Evolutionary conservation across 2,797 vertebrate species (phyloP), one percentile per base, ranked within the genome.

Genomic region (Zenarchopterus dispar): DNA sequence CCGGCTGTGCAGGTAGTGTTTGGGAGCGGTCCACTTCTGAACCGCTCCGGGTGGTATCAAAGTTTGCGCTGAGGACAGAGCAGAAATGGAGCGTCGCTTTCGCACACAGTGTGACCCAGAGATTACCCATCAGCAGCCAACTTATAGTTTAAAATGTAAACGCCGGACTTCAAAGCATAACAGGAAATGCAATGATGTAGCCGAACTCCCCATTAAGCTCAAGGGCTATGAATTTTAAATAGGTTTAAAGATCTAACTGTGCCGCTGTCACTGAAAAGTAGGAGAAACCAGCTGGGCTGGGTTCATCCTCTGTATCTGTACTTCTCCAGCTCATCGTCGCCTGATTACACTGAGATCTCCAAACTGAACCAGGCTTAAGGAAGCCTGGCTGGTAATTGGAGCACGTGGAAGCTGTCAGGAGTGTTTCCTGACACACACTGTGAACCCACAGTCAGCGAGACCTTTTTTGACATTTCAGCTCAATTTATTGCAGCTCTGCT

Each of bases 271-370:
- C 28, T 75, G 42, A 56, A 58, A 59, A 71, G 56, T 60, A 78
- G 62, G 70, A 33, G 47, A 59, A 54, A 47, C 48, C 47, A 21
- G 39, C 18, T 10, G 26, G 31, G 56, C 52, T 16, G 33, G 47
- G 46, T 73, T 75, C 46, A 52, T 77, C 56, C 66, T 76, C 36
- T 75, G 33, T 48, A 31, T 46, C 18, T 60, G 53, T 51, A 62
- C 33, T 36, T 10, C 33, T 36, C 33, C 33, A 66, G 66, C 62
- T 60, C 58, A 79, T 81, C 75, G 64, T 67, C 66, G 56, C 77
- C 62, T 80, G 62, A 89, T 92, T 84, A 74, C 47, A 59, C 78
- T 82, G 81, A 75, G 74, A 69, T 70, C 44, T 56, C 18, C 43
- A 52, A 78, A 78, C 56, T 70, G 64, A 68, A 78, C 68, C 46